Percentiles rank a stretch among this genome's conserved stretches.
phyloP scores from a whole-genome alignment of 2,888 invertebrate species.

The Leptothorax acervorum region DNA sequence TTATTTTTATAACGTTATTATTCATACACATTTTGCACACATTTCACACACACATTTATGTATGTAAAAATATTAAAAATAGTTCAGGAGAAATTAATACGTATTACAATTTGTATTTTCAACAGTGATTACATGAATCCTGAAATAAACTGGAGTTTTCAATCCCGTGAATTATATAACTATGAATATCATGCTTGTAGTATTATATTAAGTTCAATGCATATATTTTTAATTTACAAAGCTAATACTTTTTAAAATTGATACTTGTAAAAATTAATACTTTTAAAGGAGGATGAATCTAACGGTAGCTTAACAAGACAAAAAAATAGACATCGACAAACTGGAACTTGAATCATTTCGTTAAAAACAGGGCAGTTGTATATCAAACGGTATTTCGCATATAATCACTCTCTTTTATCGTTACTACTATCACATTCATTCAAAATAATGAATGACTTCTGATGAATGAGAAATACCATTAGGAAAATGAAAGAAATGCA shows the following conservation, averaged over 20 bases:
- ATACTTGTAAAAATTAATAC: background rate
- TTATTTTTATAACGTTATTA: background rate
- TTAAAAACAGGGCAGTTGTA: conserved; percentile 11
- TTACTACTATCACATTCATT: background rate
- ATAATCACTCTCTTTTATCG: conserved; percentile 21
- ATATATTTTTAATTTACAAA: background rate
- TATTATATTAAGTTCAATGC: background rate
- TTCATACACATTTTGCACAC: background rate
- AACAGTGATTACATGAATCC: background rate
- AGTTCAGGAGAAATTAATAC: background rate
- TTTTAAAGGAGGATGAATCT: background rate
- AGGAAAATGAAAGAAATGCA: conserved; percentile 23
- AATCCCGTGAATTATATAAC: background rate
- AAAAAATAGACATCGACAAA: conserved; percentile 18
- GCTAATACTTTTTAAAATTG: no score
- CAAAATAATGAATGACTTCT: conserved; percentile 19
- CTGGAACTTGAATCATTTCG: background rate
- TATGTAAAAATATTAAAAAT: background rate
- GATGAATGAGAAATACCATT: conserved; percentile 32
- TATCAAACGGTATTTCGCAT: background rate
- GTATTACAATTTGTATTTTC: background rate
- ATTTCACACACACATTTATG: background rate
- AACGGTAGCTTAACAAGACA: background rate
- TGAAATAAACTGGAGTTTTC: background rate
- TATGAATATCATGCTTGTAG: background rate